Evolutionary conservation across 2,888 invertebrate genomes (phyloP).

Genomic region (Troglohyphantes excavatus): DNA sequence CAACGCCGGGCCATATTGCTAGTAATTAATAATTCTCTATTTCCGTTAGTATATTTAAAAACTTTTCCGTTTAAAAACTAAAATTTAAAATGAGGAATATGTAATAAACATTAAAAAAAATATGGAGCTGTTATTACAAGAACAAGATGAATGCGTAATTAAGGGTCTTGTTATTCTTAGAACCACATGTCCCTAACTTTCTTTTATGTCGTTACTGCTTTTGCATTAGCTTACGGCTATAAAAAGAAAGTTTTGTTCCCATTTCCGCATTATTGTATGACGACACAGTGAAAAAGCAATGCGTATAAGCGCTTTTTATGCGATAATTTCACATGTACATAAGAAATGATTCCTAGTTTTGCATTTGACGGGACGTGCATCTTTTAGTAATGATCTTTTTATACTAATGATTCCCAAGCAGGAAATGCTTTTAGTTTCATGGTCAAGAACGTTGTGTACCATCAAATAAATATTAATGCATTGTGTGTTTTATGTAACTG

Average conservation of each 20-base stretch:
- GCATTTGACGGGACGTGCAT: slow-evolving; percentile 25
- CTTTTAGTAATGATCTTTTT: slow-evolving; percentile 50
- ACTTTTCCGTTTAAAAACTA: no score
- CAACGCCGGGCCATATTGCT: no score
- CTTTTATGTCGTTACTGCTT: slow-evolving; percentile 31
- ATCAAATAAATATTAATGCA: background rate
- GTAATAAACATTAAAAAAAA: no score
- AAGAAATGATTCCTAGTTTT: slow-evolving; percentile 35
- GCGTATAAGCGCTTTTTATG: slow-evolving; percentile 36
- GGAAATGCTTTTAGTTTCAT: slow-evolving; percentile 65
- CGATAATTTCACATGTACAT: slow-evolving; percentile 48
- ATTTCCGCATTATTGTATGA: slow-evolving; percentile 57
- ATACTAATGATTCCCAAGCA: slow-evolving; percentile 10
- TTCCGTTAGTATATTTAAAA: no score
- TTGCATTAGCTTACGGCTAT: slow-evolving; percentile 13
- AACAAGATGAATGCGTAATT: slow-evolving; percentile 31
- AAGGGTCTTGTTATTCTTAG: slow-evolving; percentile 16
- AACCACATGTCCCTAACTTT: background rate
- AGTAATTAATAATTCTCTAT: no score
- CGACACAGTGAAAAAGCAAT: slow-evolving; percentile 22
- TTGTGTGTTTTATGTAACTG: slow-evolving; percentile 29
- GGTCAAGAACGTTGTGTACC: slow-evolving; percentile 57
- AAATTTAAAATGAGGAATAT: no score
- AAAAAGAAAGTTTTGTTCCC: slow-evolving; percentile 46
- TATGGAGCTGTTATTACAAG: background rate